Evolutionary conservation across 2,888 invertebrate species (phyloP), one percentile per base, ranked within the genome.

Genomic region (Barypeithes pellucidus): DNA sequence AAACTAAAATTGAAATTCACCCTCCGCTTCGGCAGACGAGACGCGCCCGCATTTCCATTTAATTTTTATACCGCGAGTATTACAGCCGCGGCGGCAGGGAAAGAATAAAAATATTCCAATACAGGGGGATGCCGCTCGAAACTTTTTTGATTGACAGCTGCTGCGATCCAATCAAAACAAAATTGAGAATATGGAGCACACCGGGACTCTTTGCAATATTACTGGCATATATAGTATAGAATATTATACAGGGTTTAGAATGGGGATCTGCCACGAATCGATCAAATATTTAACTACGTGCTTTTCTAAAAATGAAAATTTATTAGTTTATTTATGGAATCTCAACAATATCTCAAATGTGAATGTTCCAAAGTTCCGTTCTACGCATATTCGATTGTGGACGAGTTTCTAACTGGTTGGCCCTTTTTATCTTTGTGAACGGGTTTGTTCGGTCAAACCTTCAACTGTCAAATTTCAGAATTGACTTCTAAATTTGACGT

Each of bases 101-200:
- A 81, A 82, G 84, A 84, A 84, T 83, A 84, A 84, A 85, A 85
- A 85, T 86, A 86, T 86, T 85, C 85, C 85, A 84, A 86, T 86
- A 85, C 85, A 84, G 81, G 76, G 80, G 80, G 78, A 77, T 67
- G 69, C 62, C 72, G 68, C 68, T 66, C 47, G 61, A 60, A 61
- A 61, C 68, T 71, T 74, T 73, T 74, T 74, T 74, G 74, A 74
- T 74, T 74, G 74, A 74, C 74, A 74, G 74, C 66, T 70, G 70
- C 72, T 67, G 67, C 47, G 57, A 67, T 72, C 72, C 67, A 72
- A 72, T 72, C 72, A 72, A 67, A 72, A 63, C 12, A 59, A 60
- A 71, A 65, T 59, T 66, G 65, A 66, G 71, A 43, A 65, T 71
- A 62, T 43, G 24, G 54, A 63, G 36, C 41, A 62, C 16, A 54